Evolutionary conservation across 1,140 invertebrate species (phyloP), one percentile per base, ranked within the genome.

Genomic region (Heliconius hermathena): DNA sequence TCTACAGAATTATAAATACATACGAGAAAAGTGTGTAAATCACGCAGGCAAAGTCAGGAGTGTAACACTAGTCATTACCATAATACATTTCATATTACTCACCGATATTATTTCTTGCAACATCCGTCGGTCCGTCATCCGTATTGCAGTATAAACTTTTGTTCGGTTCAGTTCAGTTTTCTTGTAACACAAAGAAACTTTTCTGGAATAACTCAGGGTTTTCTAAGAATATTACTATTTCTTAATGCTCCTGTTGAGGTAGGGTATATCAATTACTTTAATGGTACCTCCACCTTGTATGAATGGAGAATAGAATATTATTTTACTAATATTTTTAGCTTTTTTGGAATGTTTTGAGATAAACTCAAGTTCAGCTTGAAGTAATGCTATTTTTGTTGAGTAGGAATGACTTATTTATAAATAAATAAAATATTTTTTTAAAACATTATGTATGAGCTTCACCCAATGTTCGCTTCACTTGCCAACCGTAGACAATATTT

Each of bases 171-270:
- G 60, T 26, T 26, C 60, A 66, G 60, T 66, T 66, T 66, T 66
- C 60, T 29, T 16, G 22, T 13, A 26, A 29, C 60, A 66, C 60
- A 66, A 66, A 66, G 60, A 66, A 66, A 66, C 60, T 66, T 29
- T 66, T 26, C 60, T 26, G 22, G 22, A 29, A 66, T 66, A 66
- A 29, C 60, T 66, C 60, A 66, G 60, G 26, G 41, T 29, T 66
- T 66, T 66, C 60, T 66, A 66, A 66, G 60, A 66, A 66, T 66
- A 66, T 66, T 66, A 66, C 26, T 66, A 29, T 66, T 26, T 66
- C 60, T 66, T 66, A 29, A 66, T 66, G 60, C 60, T 29, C 22
- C 26, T 66, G 60, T 66, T 66, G 60, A 26, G 60, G 60, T 66
- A 66, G 1, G 60, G 60, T 66, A 66, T 66, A 66, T 66, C 60